A percentile compares a stretch with the other conserved stretches of the same genome.
Conservation (phyloP, 2,888 invertebrate species). For the Shargacucullia verbasci region DNA sequence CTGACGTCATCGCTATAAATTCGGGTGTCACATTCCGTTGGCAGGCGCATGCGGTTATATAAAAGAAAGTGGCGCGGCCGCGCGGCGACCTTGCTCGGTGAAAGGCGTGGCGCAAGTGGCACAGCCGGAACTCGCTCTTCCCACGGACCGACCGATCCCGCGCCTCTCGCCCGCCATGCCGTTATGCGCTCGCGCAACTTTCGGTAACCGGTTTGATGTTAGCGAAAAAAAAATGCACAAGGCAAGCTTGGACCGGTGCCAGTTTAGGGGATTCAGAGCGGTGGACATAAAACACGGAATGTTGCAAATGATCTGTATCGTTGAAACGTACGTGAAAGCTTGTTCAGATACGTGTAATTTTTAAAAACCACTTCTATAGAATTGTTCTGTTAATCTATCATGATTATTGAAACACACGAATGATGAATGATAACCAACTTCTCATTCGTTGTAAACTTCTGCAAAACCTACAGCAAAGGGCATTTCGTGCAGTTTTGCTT, state of each 20-base stretch:
- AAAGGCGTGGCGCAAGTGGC: conserved; percentile 86
- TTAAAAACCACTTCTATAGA: conserved; percentile 12
- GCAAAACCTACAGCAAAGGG: too few species aligned
- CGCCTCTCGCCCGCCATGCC: conserved; percentile 72
- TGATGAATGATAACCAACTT: too few species aligned
- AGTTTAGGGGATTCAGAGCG: conserved; percentile 59
- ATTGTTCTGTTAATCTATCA: conserved; percentile 2
- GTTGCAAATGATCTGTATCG: conserved; percentile 56
- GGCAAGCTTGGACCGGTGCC: conserved; percentile 67
- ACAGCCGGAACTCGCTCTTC: conserved; percentile 87
- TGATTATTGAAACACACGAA: conserved; percentile 1
- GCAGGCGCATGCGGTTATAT: conserved; percentile 78
- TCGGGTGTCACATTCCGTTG: conserved; percentile 85
- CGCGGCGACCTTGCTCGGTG: conserved; percentile 86
- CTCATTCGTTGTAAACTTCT: too few species aligned
- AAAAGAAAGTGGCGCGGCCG: conserved; percentile 88
- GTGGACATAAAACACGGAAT: conserved; percentile 69
- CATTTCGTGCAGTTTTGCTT: neutral
- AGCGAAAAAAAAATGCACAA: conserved; percentile 75
- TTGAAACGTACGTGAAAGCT: conserved; percentile 42
- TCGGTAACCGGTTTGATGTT: conserved; percentile 77
- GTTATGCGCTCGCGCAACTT: conserved; percentile 73
- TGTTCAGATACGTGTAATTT: conserved; percentile 15
- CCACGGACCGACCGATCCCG: conserved; percentile 78
- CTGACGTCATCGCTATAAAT: conserved; percentile 85